Base-by-base conservation (phyloP, 2,113 vertebrate species). In the Poeciliopsis prolifica region DNA sequence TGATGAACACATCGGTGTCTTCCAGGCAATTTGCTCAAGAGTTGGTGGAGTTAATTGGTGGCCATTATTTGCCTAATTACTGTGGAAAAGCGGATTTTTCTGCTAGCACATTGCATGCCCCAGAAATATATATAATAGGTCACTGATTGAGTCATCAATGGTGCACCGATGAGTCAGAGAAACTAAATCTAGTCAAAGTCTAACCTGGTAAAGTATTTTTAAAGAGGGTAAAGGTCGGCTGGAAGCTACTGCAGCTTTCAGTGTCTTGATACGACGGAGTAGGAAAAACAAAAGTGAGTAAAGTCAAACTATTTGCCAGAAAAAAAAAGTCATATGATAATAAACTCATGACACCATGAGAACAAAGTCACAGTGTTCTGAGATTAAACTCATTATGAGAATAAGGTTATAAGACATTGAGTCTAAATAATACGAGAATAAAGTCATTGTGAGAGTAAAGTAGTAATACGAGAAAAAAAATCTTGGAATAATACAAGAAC, bases 81-180 rank as follows among this genome's bases (percentile, higher is more conserved):
- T 75, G 70, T 75, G 71, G 66, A 69, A 80, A 79, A 75, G 44
- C 66, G 62, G 12, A 62, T 58, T 42, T 67, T 37, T 68, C n/a
- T 73, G 44, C 31, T 1, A 2, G 28, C 72, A 30, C 15, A 42
- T 17, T 26, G 42, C 66, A 33, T 72, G 60, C 62, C 79, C 68
- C 63, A 73, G 76, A 48, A 81, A 72, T 11, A n/a, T 74, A 65
- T 29, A 35, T 37, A 79, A 14, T 64, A 77, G 40, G 10, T 66
- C 68, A 84, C 74, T 65, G 67, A 44, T 42, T 84, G 81, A 88
- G 68, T 82, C 78, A 1, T 35, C 33, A 62, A 84, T 72, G 82
- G 79, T 74, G 67, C 40, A 65, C 24, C 72, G 72, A 48, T 48
- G 44, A 19, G 17, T 48, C 44, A 48, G 79, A 86, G 74, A 85